These are phyloP conservation scores for Oxyscelio sp. DNA, from an alignment of 2,888 invertebrate genomes.

Conservation along the genomic window DNA sequence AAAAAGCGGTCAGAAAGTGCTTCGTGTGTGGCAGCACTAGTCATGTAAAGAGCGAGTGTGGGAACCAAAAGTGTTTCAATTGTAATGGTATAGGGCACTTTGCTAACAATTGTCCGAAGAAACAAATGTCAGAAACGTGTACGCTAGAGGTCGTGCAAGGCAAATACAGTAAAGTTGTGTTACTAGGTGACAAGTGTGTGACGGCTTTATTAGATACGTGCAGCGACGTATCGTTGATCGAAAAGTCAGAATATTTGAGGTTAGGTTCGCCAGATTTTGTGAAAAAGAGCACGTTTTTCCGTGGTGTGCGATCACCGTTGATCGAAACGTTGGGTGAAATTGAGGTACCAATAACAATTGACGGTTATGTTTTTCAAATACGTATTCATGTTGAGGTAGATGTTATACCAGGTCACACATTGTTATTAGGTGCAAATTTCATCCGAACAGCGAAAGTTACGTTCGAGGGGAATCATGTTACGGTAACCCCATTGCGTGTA, in stretches of 20 bases:
- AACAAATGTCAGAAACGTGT: not conserved
- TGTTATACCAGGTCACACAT: slow-evolving; percentile 5
- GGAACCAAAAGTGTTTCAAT: slow-evolving; percentile 14
- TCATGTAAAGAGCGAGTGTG: slow-evolving; percentile 32
- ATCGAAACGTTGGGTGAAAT: slow-evolving; percentile 31
- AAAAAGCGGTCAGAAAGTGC: slow-evolving; percentile 1
- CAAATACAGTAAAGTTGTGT: slow-evolving; percentile 27
- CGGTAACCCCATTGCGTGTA: not conserved
- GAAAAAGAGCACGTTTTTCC: slow-evolving; percentile 9
- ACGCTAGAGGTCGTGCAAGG: not conserved
- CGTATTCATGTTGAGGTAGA: slow-evolving; percentile 8
- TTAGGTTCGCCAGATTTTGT: slow-evolving; percentile 21
- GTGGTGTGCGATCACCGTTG: slow-evolving; percentile 23
- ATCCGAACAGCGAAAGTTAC: not conserved
- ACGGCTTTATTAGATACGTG: slow-evolving; percentile 23
- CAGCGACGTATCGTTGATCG: slow-evolving; percentile 28
- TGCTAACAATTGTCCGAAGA: slow-evolving; percentile 31
- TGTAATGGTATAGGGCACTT: slow-evolving; percentile 30
- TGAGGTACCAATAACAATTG: not conserved
- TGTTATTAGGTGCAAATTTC: slow-evolving; percentile 29
- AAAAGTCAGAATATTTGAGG: slow-evolving; percentile 26
- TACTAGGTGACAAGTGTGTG: not conserved
- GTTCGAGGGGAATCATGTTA: slow-evolving; percentile 9
- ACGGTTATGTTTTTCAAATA: not conserved
- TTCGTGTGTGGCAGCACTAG: slow-evolving; percentile 3